Evolutionary conservation across 2,797 vertebrate genomes (phyloP), one percentile per base, ranked within the genome.

Genomic region (Enteromius viviparus): DNA sequence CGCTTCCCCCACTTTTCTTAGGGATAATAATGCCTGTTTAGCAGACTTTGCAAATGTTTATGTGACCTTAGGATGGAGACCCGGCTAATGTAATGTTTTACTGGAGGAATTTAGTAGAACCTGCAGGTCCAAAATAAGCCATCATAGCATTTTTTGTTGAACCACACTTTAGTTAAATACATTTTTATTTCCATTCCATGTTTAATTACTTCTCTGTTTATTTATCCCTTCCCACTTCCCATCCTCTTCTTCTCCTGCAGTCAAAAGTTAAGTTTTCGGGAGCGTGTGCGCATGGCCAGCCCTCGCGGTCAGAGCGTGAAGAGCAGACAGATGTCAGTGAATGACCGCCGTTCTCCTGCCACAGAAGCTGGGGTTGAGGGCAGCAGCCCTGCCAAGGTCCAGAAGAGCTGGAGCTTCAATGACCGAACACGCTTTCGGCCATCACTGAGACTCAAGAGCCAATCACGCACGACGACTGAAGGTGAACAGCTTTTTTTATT

Each of bases 351-450:
- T 12, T 99, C 98, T 9, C 97, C 97, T 0, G 93, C 96, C 87
- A 92, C 96, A 0, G 97, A 98, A 81, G 89, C 93, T 17, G 94
- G 94, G 6, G 91, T 94, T 0, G 97, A 98, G 86, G 95, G 95
- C 83, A 92, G 88, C 83, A 99, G 97, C 89, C 98, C 98, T 3
- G 96, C 96, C 86, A 99, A 99, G 90, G 97, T 99, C 37, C 98
- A 99, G 93, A 99, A 99, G 93, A 99, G 98, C 94, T 99, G 98
- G 98, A 99, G 98, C 91, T 99, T 99, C 93, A 99, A 99, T 0
- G 98, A 99, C 86, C 94, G 98, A 34, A 99, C 98, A 0, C 95
- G 98, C 45, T 98, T 99, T 86, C 94, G 98, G 76, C 97, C 98
- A 23, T 99, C 98, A 0, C 95, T 99, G 70, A 93, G 97, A 83